Evolutionary conservation across 2,888 invertebrate genomes (phyloP).

Genomic region (Eupithecia exiguata): DNA sequence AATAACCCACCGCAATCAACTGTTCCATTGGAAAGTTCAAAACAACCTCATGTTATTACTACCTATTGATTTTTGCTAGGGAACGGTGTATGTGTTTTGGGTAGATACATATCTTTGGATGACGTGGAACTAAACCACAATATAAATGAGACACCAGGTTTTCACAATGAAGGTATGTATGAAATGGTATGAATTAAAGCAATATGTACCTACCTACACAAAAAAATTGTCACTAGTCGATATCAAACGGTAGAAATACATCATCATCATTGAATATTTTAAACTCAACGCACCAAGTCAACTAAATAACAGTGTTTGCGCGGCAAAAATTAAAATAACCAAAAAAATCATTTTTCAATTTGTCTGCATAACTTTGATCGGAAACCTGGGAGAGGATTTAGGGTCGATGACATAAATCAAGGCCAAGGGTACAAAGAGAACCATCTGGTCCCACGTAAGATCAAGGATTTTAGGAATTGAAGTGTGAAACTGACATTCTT

Average conservation of each 20-base stretch:
- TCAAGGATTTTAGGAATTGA: background rate
- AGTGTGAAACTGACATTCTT: background rate
- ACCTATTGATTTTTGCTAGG: background rate
- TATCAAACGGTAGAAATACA: background rate
- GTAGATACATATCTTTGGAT: background rate
- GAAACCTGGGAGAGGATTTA: slow-evolving; percentile 9
- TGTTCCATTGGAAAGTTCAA: background rate
- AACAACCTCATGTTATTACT: background rate
- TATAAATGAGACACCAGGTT: background rate
- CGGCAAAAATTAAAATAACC: background rate
- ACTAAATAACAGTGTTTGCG: background rate
- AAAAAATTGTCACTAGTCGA: background rate
- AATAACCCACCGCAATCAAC: too few relatives aligned
- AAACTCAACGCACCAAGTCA: background rate
- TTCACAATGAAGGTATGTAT: background rate
- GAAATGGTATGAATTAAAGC: background rate
- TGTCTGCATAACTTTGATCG: slow-evolving; percentile 1
- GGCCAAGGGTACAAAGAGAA: slow-evolving; percentile 26
- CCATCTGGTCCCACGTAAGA: background rate
- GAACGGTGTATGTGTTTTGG: background rate
- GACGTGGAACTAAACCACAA: background rate
- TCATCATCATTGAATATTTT: background rate
- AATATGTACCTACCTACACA: background rate
- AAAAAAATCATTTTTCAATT: slow-evolving; percentile 8
- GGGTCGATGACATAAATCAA: slow-evolving; percentile 31